Base-by-base conservation (phyloP, 1,140 invertebrate genomes). In the Acromyrmex charruanus region DNA sequence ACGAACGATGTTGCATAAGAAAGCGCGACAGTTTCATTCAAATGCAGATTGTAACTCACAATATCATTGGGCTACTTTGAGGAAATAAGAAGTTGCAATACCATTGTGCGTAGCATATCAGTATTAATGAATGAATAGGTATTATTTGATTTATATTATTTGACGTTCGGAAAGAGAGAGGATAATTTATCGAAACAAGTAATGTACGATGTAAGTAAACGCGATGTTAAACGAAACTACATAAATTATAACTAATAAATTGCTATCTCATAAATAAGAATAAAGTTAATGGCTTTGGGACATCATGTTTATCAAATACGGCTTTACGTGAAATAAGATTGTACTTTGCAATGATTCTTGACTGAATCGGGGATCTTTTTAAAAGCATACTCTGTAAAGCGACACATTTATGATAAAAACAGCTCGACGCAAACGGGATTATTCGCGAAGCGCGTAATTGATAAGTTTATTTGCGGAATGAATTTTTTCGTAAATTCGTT, bases 31-130 rank as follows among this genome's bases (percentile, higher is more conserved):
- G 5, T 49, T 65, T 49, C 21, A 51, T 49, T 53, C 51, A 68
- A 39, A 71, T 81, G 77, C 65, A 35, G 51, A 80, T 80, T 58
- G 31, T 18, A 28, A 25, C 51, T 68, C 77, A 12, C 4, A 10
- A 65, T 35, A 35, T n/a, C n/a, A 12, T 55, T 35, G 65, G 49
- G 7, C 39, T 25, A 77, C 16, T 18, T 35, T 18, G 21, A 61
- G 49, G 2, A 44, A 6, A 63, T 28, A 28, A 3, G 10, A 61
- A 6, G 14, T 61, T 18, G 35, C 58, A 61, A 25, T 35, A 28
- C 35, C 39, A 18, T 69, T 44, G 39, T 69, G 21, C 25, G 16
- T 12, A 31, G 10, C 53, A 7, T n/a, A 3, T 44, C 14, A 1
- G n/a, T 49, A 58, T 79, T 79, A 79, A 51, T 35, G 39, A 61